These are phyloP conservation scores for Boloria euphrosyne DNA, from an alignment of 2,888 invertebrate genomes.

Conservation along the genomic window DNA sequence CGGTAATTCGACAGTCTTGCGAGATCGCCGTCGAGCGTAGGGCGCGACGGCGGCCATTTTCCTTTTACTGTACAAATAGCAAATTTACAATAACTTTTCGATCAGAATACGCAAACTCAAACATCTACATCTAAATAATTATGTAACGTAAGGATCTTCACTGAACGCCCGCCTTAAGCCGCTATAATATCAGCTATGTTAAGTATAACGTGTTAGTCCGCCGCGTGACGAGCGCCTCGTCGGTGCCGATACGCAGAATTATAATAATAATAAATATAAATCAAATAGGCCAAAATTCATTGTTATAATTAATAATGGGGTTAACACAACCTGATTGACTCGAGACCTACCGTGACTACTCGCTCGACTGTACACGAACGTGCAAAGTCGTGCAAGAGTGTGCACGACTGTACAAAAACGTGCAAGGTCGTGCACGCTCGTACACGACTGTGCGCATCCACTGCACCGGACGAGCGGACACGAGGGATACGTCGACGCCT, in stretches of 20 bases:
- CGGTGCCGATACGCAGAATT: slow-evolving; percentile 41
- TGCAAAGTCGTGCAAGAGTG: too few relatives aligned
- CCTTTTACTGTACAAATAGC: slow-evolving; percentile 66
- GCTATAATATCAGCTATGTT: slow-evolving; percentile 77
- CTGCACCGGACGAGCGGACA: too few relatives aligned
- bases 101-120: slow-evolving; percentile 79
- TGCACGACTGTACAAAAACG: too few relatives aligned
- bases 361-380: too few relatives aligned
- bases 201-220: slow-evolving; percentile 70
- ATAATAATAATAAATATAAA: slow-evolving; percentile 52
- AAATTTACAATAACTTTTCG: slow-evolving; percentile 79
- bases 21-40: slow-evolving; percentile 52
- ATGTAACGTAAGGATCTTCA: slow-evolving; percentile 70
- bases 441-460: too few relatives aligned
- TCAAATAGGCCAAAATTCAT: slow-evolving; percentile 76
- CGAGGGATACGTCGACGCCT: slow-evolving; percentile 47
- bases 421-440: too few relatives aligned
- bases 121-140: slow-evolving; percentile 73
- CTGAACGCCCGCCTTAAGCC: slow-evolving; percentile 77
- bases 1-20: slow-evolving; percentile 69
- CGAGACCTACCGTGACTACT: slow-evolving; percentile 40
- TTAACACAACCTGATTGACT: slow-evolving; percentile 68
- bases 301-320: slow-evolving; percentile 66
- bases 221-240: slow-evolving; percentile 72
- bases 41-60: slow-evolving; percentile 59